Evolutionary conservation across 1,140 invertebrate species (phyloP), one percentile per base, ranked within the genome.

Genomic region (Ectropis grisescens): DNA sequence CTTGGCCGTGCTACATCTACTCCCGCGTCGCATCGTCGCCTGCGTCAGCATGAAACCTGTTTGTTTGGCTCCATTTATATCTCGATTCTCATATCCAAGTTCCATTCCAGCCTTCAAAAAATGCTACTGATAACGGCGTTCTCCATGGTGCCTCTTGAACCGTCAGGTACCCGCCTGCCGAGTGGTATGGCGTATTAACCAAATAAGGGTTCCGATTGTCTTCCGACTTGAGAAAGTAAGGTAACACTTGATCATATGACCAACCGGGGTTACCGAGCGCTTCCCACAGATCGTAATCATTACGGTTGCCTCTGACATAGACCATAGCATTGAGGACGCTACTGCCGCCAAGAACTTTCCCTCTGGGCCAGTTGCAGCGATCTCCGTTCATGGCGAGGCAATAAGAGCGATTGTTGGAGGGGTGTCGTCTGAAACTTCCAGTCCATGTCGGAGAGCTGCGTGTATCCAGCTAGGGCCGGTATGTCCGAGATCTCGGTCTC

Each of bases 321-420:
- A 97, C 87, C 95, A 97, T 97, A 1, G 95, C 95, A 71, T 98
- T 98, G 1, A 98, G 85, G 0, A 96, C 94, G 28, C 93, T 96
- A 14, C 93, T 93, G 8, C 97, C 97, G n/a, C 96, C 96, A 8
- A 95, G 83, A 2, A 96, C 93, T 67, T 91, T 93, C 12, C 93
- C 93, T 35, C 93, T 83, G 1, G 94, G 93, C 93, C 93, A 95
- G 68, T 93, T 93, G 57, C 93, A 95, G 13, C 91, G 84, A 61
- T 93, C 91, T 0, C 89, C 91, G 19, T 89, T 86, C 92, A 94
- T 94, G 1, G 90, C 92, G 30, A 92, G 84, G 54, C 92, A 94
- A 65, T 93, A 93, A 1, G 88, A 85, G 5, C 89, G 87, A 37
- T 87, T 85, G 2, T 83, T 84, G 34, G 91, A 93, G 0, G 94